Percentiles rank a stretch among this genome's conserved stretches.
Evolutionary conservation across 1,140 invertebrate genomes (phyloP).

Genomic region (Oedothorax gibbosus): DNA sequence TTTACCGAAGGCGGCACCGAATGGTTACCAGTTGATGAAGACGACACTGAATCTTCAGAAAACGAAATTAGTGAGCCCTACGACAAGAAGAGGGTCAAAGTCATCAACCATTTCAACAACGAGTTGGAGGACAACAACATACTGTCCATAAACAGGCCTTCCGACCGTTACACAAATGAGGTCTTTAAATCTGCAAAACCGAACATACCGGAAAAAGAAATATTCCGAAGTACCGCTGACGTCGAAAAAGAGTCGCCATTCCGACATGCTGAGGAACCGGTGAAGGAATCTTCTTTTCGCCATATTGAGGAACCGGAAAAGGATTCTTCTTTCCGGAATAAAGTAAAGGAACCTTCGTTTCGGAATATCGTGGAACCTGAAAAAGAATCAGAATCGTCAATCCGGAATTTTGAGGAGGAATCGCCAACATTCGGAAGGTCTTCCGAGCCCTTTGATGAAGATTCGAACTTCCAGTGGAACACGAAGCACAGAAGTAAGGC

Average conservation of each 20-base stretch:
- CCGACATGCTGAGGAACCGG: no score
- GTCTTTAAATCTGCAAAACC: background rate
- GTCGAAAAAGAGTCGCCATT: no score
- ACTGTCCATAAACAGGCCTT: background rate
- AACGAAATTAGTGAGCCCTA: conserved; percentile 43
- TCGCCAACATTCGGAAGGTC: background rate
- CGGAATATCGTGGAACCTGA: no score
- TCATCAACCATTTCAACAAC: background rate
- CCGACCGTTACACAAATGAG: no score
- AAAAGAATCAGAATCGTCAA: no score
- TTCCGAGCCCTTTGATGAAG: conserved; percentile 63
- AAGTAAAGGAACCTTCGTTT: no score
- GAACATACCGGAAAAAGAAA: background rate
- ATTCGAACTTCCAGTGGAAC: conserved; percentile 66
- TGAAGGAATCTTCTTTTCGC: no score
- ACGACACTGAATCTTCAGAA: background rate
- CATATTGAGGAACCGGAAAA: conserved; percentile 20
- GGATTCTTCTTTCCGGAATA: background rate
- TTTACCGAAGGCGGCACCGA: conserved; percentile 49
- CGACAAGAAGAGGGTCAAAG: conserved; percentile 37
- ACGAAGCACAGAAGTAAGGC: conserved; percentile 11
- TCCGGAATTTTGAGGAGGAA: background rate
- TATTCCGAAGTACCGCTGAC: background rate
- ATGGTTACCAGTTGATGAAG: conserved; percentile 37
- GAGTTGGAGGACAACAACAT: background rate